Evolutionary conservation across 2,797 vertebrate species (phyloP).

Genomic region (Coracias cyanogaster): DNA sequence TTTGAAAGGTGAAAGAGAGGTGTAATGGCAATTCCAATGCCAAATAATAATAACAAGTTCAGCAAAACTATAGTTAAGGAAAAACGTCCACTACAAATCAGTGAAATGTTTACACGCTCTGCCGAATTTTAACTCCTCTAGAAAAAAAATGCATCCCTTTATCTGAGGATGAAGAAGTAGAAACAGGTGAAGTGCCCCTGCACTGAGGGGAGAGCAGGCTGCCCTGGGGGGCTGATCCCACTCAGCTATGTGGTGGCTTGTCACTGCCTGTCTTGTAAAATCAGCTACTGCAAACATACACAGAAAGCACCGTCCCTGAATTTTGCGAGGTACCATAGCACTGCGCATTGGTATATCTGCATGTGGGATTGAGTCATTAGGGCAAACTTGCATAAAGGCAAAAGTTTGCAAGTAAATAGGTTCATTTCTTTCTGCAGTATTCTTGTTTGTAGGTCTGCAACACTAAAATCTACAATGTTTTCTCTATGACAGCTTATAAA

Average conservation of each 20-base stretch:
- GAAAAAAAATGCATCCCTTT: neutral
- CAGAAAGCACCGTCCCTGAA: neutral
- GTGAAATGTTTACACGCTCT: neutral
- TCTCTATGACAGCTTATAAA: neutral
- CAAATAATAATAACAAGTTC: neutral
- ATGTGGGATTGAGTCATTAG: neutral
- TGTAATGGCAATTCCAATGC: neutral
- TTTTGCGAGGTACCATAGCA: neutral
- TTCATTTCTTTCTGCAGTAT: neutral
- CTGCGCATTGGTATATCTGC: neutral
- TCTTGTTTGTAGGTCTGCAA: neutral
- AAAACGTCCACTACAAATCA: neutral
- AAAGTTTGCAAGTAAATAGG: neutral
- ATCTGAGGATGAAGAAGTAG: neutral
- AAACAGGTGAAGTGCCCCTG: rapidly evolving
- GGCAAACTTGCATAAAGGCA: neutral
- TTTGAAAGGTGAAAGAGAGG: neutral
- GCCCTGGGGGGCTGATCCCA: neutral
- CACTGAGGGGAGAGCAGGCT: neutral
- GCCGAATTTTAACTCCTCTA: neutral
- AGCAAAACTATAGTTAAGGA: neutral
- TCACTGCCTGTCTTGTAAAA: neutral
- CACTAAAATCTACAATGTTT: neutral
- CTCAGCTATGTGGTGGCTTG: neutral
- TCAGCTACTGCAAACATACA: neutral